Base-by-base conservation (phyloP, 2,888 invertebrate species). In the Stenichneumon culpator region DNA sequence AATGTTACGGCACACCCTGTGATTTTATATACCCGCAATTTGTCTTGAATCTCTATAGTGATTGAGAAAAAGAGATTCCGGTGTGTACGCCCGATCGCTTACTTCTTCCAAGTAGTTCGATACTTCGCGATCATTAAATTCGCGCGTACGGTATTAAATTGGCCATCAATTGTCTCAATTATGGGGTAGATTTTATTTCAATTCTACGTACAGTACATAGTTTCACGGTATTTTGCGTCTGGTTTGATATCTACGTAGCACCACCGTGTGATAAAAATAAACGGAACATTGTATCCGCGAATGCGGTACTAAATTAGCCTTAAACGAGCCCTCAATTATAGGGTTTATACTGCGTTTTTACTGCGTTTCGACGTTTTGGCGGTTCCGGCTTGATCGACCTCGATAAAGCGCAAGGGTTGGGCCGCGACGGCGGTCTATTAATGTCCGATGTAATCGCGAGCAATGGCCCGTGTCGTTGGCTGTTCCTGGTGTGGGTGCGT, bases 371-470 rank as follows among this genome's bases (percentile, higher is more conserved):
- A 47, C 44, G 44, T 16, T 47, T 47, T 1, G 16, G 44, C 44
- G 44, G 44, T 47, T 47, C 44, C 44, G 4, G 44, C 44, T 47
- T 16, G 44, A 47, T 47, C 44, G 44, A 47, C 14, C 16, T 16
- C 44, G 14, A 47, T 47, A 47, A n/a, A 69, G 57, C 39, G 70
- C 25, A 5, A 36, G 11, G 68, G 39, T 50, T 4, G 52, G 44
- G 28, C 22, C 11, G 52, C 63, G 28, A 36, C 54, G 65, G 63
- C 14, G 75, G 67, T 60, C 75, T 82, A 82, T 85, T 85, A 85
- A 85, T 85, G 85, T 72, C 75, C 67, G 85, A 85, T 85, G 75
- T 72, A 85, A 85, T 85, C 85, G 79, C 47, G 39, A 36, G 28
- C 73, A 74, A 70, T 63, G 75, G 83, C 70, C 32, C 19, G 65